Base-by-base conservation (phyloP, 2,797 vertebrate genomes). In the Melanotaenia parkinsoni region DNA sequence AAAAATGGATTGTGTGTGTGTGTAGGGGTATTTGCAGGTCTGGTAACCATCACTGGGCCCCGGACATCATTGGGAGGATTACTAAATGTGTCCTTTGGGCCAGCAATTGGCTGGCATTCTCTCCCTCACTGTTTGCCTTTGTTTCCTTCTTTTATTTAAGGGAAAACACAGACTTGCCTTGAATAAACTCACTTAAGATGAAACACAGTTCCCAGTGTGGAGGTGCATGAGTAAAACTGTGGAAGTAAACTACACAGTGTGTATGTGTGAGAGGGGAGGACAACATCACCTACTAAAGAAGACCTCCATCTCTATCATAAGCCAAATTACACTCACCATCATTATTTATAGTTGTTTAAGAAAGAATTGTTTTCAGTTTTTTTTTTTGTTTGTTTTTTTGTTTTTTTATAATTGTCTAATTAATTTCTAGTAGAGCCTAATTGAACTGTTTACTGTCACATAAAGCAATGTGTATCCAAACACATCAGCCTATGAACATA, bases 51-150 rank as follows among this genome's bases (percentile, higher is more conserved):
- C 95, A 95, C 76, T 83, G 87, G 95, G 93, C 85, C 93, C 90
- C 86, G 92, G 93, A 95, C 96, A 97, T 96, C 96, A 96, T 96
- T 95, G 96, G 94, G 93, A 91, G 96, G 96, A 97, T 98, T 96
- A 96, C 96, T 85, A 92, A 86, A 94, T 91, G 93, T 94, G 96
- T 96, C 96, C 95, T 96, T 84, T 95, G 95, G 96, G 95, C 84
- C 77, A 78, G 80, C 87, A 86, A 56, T 74, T 67, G 81, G 76
- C 83, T 79, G 58, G 33, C 60, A 37, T 57, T 84, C 76, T 74
- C 76, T 79, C 80, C 89, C 91, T 79, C 75, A 73, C 78, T 88
- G 73, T 90, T 77, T 86, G 90, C 89, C 90, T 92, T 83, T 89
- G 82, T 85, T 81, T 83, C 80, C 81, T 80, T 76, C 74, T 87